Evolutionary conservation across 2,113 vertebrate species (phyloP).

Genomic region (Istiophorus platypterus): DNA sequence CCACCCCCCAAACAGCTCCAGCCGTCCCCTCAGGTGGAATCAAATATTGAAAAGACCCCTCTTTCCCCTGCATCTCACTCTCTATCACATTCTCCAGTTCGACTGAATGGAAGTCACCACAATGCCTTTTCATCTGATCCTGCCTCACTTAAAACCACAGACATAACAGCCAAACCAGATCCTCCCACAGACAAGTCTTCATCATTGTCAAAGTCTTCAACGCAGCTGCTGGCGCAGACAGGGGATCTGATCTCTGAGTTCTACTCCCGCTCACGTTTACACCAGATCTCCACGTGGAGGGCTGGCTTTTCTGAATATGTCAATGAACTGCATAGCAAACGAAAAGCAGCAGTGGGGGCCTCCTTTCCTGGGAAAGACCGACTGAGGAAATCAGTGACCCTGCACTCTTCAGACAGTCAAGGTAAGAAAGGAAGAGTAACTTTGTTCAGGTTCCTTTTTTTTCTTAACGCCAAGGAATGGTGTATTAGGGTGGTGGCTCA

Average conservation of each 20-base stretch:
- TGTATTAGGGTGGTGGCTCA: background rate
- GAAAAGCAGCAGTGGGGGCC: constrained; percentile 70
- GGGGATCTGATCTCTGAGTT: constrained; percentile 93
- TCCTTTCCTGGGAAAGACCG: constrained; percentile 93
- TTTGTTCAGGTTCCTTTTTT: background rate
- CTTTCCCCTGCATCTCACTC: constrained; percentile 14
- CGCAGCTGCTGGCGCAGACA: constrained; percentile 83
- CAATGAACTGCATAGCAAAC: constrained; percentile 90
- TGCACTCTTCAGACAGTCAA: constrained; percentile 41
- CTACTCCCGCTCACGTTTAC: constrained; percentile 94
- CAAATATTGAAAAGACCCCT: constrained; percentile 43
- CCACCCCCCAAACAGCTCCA: constrained; percentile 25
- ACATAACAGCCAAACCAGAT: constrained; percentile 76
- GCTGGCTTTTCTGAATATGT: constrained; percentile 95
- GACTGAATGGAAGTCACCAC: constrained; percentile 93
- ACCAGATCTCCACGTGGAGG: constrained; percentile 98
- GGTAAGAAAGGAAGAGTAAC: constrained; percentile 38
- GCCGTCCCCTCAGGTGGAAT: constrained; percentile 17
- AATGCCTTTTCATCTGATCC: constrained; percentile 87
- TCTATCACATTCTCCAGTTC: constrained; percentile 83
- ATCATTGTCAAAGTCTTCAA: constrained; percentile 56
- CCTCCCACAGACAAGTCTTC: constrained; percentile 75
- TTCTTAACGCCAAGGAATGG: background rate
- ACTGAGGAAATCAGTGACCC: constrained; percentile 90
- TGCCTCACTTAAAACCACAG: constrained; percentile 64